These are phyloP conservation scores for Nasonia oneida DNA, from an alignment of 2,888 invertebrate genomes.

Conservation along the genomic window DNA sequence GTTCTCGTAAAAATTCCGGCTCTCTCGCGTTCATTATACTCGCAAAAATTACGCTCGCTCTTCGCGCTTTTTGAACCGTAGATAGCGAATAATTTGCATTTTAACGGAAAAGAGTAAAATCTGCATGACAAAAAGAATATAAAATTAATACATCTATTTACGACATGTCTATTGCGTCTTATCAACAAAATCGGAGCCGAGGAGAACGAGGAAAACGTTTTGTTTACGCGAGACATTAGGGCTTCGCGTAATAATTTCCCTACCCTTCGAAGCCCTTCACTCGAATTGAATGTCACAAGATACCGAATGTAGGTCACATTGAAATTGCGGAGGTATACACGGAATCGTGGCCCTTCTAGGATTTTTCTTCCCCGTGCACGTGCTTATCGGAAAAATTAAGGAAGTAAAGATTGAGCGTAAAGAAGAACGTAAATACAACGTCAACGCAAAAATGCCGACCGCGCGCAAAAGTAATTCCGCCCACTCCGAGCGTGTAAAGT, in stretches of 20 bases:
- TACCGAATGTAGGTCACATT: constrained; percentile 46
- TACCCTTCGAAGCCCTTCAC: constrained; percentile 41
- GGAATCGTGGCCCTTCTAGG: constrained; percentile 28
- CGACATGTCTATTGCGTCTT: too few species aligned
- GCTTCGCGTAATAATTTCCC: constrained; percentile 2
- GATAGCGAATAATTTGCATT: constrained; percentile 3
- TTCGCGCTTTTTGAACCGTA: background rate
- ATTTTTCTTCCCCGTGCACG: background rate
- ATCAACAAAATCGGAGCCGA: background rate
- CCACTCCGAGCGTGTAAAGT: too few species aligned
- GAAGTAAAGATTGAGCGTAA: background rate
- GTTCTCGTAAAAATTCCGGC: background rate
- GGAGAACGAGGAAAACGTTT: background rate
- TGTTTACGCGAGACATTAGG: background rate
- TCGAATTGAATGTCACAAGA: constrained; percentile 48
- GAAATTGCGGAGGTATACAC: constrained; percentile 35
- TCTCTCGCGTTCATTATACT: background rate
- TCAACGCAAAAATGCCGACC: background rate
- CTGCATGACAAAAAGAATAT: too few species aligned
- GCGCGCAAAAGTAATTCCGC: background rate
- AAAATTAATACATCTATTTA: background rate
- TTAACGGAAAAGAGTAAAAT: background rate
- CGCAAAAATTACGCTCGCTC: background rate
- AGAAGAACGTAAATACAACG: too few species aligned
- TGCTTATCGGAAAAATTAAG: background rate